Evolutionary conservation across 2,888 invertebrate genomes (phyloP), one percentile per base, ranked within the genome.

Genomic region (Lithophane leautieri): DNA sequence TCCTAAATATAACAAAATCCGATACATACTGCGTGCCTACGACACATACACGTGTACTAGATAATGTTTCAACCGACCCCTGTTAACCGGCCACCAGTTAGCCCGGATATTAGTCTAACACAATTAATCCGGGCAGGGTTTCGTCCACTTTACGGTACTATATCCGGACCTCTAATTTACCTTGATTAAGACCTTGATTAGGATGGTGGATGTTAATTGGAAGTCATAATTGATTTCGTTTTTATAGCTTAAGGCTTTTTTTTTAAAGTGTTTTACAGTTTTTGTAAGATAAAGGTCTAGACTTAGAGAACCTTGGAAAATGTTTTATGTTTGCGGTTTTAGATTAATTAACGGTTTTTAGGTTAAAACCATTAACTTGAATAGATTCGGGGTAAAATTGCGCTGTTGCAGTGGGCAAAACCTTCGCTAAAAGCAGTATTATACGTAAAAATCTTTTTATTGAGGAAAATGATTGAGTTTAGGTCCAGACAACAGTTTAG

Each of bases 41-140:
- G 60, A 72, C 50, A 71, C 42, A 68, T 68, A 76, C 70, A 52
- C 47, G 42, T 76, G 80, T 66, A 66, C 71, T 69, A 68, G 73
- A 69, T 82, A 85, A 79, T 80, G 72, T 73, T 62, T 25, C 63
- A 78, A 63, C 74, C 75, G 76, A 65, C 73, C 82, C 81, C 73
- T 78, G 82, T 83, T 86, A 85, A 87, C 83, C 78, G 70, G 73
- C 76, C 68, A 78, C 67, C 83, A 72, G 84, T 83, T 86, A 86
- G 76, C 75, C 85, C 85, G 85, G 89, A 85, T 89, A 89, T 89
- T 86, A 86, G 82, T 82, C 78, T 83, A 85, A 89, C 86, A 81
- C 86, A 86, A 90, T 89, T 89, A 89, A 88, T 80, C 84, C 74
- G 78, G 85, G 68, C 63, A 60, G 69, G 75, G 78, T 87, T 81